phyloP scores from a whole-genome alignment of 53 echinoderm and acorn worm genomes.

The Mesocentrotus franciscanus region DNA sequence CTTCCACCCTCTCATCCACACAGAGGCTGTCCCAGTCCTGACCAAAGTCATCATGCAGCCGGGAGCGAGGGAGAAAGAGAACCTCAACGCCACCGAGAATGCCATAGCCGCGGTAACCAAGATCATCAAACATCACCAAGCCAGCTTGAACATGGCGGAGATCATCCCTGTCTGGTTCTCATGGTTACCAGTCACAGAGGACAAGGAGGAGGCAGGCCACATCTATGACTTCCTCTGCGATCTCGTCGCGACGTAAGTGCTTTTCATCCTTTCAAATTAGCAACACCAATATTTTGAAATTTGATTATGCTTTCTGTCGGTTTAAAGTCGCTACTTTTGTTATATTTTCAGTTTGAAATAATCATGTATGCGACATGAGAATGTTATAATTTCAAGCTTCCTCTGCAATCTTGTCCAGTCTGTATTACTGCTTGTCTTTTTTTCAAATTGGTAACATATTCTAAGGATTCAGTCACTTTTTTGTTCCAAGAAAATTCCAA shows the following conservation, averaged over 20 bases:
- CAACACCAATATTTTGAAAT: not conserved
- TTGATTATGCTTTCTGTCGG: not conserved
- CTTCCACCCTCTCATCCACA: not conserved
- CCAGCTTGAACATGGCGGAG: constrained; percentile 81
- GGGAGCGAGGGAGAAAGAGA: constrained; percentile 81
- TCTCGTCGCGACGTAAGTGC: constrained; percentile 89
- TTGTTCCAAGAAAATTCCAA: too few species aligned
- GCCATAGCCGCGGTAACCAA: constrained; percentile 96
- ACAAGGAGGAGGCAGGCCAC: constrained; percentile 91
- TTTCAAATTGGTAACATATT: too few species aligned
- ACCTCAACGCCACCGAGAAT: constrained; percentile 95
- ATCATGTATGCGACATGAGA: too few species aligned
- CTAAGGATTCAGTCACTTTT: too few species aligned
- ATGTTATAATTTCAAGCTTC: too few species aligned
- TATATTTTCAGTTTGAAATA: too few species aligned
- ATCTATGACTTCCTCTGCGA: constrained; percentile 93
- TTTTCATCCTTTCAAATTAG: not conserved
- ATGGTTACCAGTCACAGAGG: constrained; percentile 94
- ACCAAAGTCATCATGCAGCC: constrained; percentile 77
- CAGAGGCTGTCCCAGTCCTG: constrained; percentile 88
- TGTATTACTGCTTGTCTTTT: too few species aligned
- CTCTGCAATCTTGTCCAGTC: too few species aligned
- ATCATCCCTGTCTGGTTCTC: constrained; percentile 91
- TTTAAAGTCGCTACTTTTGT: not conserved
- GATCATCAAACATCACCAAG: constrained; percentile 85